Evolutionary conservation across 2,113 vertebrate species (phyloP).

Genomic region (Silurus asotus): DNA sequence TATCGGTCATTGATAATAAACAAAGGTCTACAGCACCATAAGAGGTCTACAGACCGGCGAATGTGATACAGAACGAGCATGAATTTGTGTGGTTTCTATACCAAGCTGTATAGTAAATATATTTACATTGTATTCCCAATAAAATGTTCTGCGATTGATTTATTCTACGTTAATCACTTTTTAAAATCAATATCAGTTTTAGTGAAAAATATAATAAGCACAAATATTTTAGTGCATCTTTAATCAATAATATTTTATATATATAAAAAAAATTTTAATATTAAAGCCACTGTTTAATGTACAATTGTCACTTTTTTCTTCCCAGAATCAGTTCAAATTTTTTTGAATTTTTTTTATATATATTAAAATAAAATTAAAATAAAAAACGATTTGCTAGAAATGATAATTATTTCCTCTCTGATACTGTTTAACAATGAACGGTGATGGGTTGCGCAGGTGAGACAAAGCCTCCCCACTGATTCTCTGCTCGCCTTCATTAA

Average conservation of each 20-base stretch:
- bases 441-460: conserved; percentile 41
- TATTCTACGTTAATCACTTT: neutral
- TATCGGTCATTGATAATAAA: neutral
- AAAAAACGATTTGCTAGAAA: neutral
- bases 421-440: conserved; percentile 42
- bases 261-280: neutral
- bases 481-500: conserved; percentile 73
- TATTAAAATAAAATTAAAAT: neutral
- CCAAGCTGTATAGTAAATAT: neutral
- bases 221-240: neutral
- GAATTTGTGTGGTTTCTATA: neutral
- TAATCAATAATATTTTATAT: neutral
- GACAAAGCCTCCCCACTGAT: conserved; percentile 46
- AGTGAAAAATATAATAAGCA: neutral
- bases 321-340: neutral
- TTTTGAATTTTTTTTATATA: neutral
- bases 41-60: neutral
- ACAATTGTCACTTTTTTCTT: neutral
- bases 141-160: neutral
- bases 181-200: fast-evolving
- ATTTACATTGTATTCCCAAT: neutral
- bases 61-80: neutral
- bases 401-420: conserved; percentile 30
- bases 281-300: neutral
- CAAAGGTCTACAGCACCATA: neutral